A percentile compares a stretch with the other conserved stretches of the same genome.
These are phyloP conservation scores for Bergia sp. DNA, from an alignment of 92 coral and sea anemone genomes.

Conservation along the genomic window DNA sequence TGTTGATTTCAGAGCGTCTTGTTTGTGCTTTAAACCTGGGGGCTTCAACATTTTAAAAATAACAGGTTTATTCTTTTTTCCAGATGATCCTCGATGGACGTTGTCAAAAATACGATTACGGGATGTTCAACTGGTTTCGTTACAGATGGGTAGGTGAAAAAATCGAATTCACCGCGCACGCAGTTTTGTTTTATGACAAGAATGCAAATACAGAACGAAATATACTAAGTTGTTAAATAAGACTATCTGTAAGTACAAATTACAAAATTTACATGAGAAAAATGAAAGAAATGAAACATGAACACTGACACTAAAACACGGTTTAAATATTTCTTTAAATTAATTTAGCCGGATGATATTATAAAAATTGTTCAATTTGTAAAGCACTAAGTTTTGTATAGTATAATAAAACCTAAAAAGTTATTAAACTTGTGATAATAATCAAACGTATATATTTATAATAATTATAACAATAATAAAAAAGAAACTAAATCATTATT, in stretches of 20 bases:
- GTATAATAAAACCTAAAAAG: no score
- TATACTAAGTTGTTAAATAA: neutral
- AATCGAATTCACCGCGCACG: neutral
- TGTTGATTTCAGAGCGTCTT: neutral
- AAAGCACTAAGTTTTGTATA: no score
- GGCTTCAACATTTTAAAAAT: no score
- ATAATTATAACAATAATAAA: no score
- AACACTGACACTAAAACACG: no score
- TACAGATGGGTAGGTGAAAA: neutral
- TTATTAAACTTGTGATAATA: no score
- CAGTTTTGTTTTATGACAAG: neutral
- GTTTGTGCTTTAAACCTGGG: neutral
- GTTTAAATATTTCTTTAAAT: no score
- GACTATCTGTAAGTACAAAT: neutral
- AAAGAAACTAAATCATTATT: no score
- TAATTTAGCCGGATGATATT: no score
- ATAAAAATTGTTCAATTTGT: no score
- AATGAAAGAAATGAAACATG: neutral
- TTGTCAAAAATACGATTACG: conserved; percentile 35
- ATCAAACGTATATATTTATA: no score
- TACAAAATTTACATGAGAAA: no score
- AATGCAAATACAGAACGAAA: neutral
- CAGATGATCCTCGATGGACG: conserved; percentile 40
- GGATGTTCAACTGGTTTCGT: conserved; percentile 35
- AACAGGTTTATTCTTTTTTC: neutral